Base-by-base conservation (phyloP, 1,140 invertebrate species). In the Drosophila pruinosa region DNA sequence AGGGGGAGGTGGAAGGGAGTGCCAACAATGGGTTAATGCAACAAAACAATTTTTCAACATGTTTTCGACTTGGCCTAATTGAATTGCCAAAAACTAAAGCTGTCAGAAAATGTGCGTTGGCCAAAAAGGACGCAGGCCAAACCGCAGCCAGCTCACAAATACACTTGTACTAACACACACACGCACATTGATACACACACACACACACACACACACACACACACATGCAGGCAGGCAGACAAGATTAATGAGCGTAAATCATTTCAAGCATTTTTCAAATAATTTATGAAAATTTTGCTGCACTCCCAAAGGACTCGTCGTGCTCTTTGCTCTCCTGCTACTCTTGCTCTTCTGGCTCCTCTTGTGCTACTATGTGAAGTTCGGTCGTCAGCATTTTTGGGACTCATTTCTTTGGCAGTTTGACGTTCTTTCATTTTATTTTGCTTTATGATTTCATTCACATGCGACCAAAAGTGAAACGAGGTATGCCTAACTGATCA, bases 211-310 rank as follows among this genome's bases (percentile, higher is more conserved):
- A 48, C 36, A 48, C 47, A 34, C 10, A 41, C 12, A 7, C 21
- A 28, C 15, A 4, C 26, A 22, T 15, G 7, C 57, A n/a, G n/a
- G n/a, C n/a, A n/a, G n/a, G n/a, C 45, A 69, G 57, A 59, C 61
- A 77, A 77, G 75, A 77, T 77, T 77, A 77, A 77, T 77, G 75
- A 77, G 75, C 72, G 54, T 54, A 77, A 77, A 77, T 75, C 75
- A 77, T 77, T 77, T 74, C 65, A 50, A 77, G 62, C 71, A 77
- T 77, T 77, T 77, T 74, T 77, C 75, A 77, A 77, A 75, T 75
- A 70, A 69, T 77, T 77, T 77, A 76, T 76, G 74, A 76, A 76
- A 73, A 73, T 73, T 74, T 53, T 36, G 47, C 22, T 68, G 31
- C 68, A 47, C 54, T 70, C 65, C 57, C 64, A 69, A 10, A 14